Conservation (phyloP, 1,140 invertebrate species). For the Drosophila kepulauana region DNA sequence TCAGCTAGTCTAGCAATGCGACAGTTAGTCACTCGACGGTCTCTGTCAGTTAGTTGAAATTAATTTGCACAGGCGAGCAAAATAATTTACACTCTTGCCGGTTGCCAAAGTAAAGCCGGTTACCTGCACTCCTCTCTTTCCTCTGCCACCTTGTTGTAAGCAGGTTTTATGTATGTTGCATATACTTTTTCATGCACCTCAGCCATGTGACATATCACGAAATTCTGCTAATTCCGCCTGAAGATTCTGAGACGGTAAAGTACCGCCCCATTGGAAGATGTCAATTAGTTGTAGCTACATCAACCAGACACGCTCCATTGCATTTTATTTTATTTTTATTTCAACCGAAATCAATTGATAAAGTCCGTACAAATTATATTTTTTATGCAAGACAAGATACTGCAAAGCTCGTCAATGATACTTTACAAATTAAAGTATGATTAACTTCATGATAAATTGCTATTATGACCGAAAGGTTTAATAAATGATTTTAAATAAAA, state of each 20-base stretch:
- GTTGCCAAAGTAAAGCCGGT: slow-evolving; percentile 24
- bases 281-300: slow-evolving; percentile 74
- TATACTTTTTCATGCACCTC: slow-evolving; percentile 49
- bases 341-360: slow-evolving; percentile 32
- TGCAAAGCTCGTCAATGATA: background rate
- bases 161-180: slow-evolving; percentile 56
- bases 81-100: slow-evolving; percentile 67
- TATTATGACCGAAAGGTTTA: too few relatives aligned
- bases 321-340: background rate
- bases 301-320: slow-evolving; percentile 39
- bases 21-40: slow-evolving; percentile 17
- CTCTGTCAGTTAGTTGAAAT: slow-evolving; percentile 70
- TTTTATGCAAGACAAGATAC: background rate
- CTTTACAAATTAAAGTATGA: too few relatives aligned
- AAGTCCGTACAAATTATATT: slow-evolving; percentile 15
- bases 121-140: background rate
- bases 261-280: slow-evolving; percentile 57
- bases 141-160: slow-evolving; percentile 9
- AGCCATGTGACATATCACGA: slow-evolving; percentile 78
- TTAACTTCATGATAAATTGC: too few relatives aligned
- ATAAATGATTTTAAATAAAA: too few relatives aligned
- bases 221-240: slow-evolving; percentile 64
- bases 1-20: slow-evolving; percentile 23
- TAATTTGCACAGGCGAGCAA: slow-evolving; percentile 73
- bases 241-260: background rate